Evolutionary conservation across 2,888 invertebrate genomes (phyloP).

Genomic region (Ephialtes manifestator): DNA sequence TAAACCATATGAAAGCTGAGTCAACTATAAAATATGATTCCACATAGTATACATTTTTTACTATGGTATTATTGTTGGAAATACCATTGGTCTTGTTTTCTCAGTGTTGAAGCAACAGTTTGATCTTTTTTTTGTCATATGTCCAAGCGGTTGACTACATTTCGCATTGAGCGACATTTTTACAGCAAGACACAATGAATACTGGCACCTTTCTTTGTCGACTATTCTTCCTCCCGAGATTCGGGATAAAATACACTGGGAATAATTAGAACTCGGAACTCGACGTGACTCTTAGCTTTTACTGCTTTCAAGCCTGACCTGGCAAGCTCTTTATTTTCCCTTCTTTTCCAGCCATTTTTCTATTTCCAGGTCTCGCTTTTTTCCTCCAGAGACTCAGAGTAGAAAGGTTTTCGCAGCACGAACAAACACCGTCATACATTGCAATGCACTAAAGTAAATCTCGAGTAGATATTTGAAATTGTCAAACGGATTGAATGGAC

Average conservation of each 20-base stretch:
- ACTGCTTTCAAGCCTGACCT: constrained; percentile 9
- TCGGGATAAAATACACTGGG: constrained; percentile 28
- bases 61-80: no score
- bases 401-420: constrained; percentile 23
- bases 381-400: neutral
- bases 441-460: neutral
- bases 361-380: neutral
- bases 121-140: neutral
- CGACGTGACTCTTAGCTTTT: constrained; percentile 28
- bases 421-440: constrained; percentile 25
- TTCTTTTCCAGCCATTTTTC: constrained; percentile 19
- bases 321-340: constrained; percentile 17
- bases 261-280: constrained; percentile 47
- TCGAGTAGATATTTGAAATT: constrained; percentile 14
- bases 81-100: no score
- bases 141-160: constrained; percentile 5
- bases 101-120: no score
- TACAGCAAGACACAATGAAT: neutral
- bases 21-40: no score
- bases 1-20: no score
- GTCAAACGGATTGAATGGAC: neutral
- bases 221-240: neutral
- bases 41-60: no score
- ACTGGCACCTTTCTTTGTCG: constrained; percentile 22
- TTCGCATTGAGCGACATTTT: constrained; percentile 1